Conservation (phyloP, 2,888 invertebrate genomes). For the Drosophila imparisetae region DNA sequence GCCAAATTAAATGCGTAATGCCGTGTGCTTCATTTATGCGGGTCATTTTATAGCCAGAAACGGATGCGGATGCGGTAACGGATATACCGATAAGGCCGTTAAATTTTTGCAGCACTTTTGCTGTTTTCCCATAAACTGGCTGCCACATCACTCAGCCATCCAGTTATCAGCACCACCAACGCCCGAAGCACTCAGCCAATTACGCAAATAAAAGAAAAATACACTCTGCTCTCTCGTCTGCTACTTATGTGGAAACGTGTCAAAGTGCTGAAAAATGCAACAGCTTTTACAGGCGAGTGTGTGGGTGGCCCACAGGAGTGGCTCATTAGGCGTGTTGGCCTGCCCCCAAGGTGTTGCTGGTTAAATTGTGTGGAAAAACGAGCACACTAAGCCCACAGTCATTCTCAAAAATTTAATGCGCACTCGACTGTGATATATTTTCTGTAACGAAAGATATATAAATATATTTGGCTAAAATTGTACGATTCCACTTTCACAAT, state of each 20-base stretch:
- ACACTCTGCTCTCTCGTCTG: conserved; percentile 19
- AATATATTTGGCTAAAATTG: conserved; percentile 13
- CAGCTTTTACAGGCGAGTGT: conserved; percentile 25
- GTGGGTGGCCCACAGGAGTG: conserved; percentile 50
- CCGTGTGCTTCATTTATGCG: conserved; percentile 61
- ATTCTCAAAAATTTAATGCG: conserved; percentile 25
- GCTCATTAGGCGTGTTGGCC: conserved; percentile 65
- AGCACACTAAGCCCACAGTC: conserved; percentile 17
- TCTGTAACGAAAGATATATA: conserved; percentile 10
- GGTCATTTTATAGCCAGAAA: conserved; percentile 78
- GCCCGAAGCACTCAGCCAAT: conserved; percentile 69
- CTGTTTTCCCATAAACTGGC: conserved; percentile 61
- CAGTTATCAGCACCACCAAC: conserved; percentile 6
- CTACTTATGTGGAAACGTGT: conserved; percentile 71
- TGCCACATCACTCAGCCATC: conserved; percentile 61
- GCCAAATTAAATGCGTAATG: conserved; percentile 64
- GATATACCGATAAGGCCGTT: conserved; percentile 69
- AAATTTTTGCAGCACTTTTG: conserved; percentile 60
- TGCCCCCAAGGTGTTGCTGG: conserved; percentile 57
- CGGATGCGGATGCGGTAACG: conserved; percentile 55
- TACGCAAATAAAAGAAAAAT: conserved; percentile 68
- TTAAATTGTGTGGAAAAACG: conserved; percentile 70
- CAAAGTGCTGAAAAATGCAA: conserved; percentile 76
- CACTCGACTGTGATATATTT: conserved; percentile 11
- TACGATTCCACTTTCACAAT: conserved; percentile 37